Evolutionary conservation across 2,888 invertebrate species (phyloP).

Genomic region (Hyppa rectilinea): DNA sequence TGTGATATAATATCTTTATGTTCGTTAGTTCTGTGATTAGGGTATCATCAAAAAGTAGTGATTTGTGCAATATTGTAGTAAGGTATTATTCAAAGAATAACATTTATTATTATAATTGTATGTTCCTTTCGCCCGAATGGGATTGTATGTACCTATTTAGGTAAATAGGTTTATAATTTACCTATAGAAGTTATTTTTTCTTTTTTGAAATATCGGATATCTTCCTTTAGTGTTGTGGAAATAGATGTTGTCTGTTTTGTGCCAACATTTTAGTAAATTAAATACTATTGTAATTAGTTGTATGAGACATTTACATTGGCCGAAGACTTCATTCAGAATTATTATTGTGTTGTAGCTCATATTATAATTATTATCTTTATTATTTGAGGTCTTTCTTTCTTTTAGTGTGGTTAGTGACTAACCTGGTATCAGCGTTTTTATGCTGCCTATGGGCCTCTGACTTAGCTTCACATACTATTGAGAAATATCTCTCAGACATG

Average conservation of each 20-base stretch:
- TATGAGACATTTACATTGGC: conserved; percentile 15
- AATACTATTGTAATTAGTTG: conserved; percentile 39
- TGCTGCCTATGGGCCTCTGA: too few relatives aligned
- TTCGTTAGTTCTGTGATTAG: background rate
- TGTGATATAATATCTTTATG: conserved; percentile 11
- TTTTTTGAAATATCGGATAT: conserved; percentile 23
- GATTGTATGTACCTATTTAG: background rate
- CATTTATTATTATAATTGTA: background rate
- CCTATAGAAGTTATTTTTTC: too few relatives aligned
- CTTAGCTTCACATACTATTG: too few relatives aligned
- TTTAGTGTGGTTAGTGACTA: too few relatives aligned
- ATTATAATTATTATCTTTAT: background rate
- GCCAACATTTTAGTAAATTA: conserved; percentile 65
- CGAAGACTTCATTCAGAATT: conserved; percentile 12
- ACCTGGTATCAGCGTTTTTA: too few relatives aligned
- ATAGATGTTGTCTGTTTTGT: conserved; percentile 64
- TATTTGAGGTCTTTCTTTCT: too few relatives aligned
- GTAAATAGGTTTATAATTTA: conserved; percentile 7
- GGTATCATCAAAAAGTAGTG: conserved; percentile 15
- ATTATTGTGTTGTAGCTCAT: background rate
- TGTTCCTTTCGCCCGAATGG: background rate
- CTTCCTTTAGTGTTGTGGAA: conserved; percentile 62
- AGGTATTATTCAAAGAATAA: background rate
- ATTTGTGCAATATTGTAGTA: conserved; percentile 4
- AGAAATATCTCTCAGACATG: too few relatives aligned